Base-by-base conservation (phyloP, 2,888 invertebrate genomes). In the Miltochrista miniata region DNA sequence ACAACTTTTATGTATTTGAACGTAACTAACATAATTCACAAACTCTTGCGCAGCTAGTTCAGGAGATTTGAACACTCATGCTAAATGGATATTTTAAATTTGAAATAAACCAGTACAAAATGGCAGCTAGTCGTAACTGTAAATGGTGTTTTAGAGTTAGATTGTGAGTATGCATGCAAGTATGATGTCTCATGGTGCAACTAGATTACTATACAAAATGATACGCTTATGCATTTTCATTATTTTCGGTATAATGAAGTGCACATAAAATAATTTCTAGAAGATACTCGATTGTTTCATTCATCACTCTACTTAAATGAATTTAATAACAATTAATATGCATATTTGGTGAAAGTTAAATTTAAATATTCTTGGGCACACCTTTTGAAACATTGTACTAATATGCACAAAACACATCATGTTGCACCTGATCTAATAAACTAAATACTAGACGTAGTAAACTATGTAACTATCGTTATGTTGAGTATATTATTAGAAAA, bases 401-500 rank as follows among this genome's bases (percentile, higher is more conserved):
- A 40, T 49, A 29, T 47, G 59, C 66, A 66, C 66, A 44, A 42
- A 24, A 49, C 15, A 47, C 40, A 33, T 58, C 61, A 48, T 49
- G 51, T 57, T 54, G 54, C 64, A 63, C 51, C 50, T 44, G 45
- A 54, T 38, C 45, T 52, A 48, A 43, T 46, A 64, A 64, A 51
- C 35, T 56, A 43, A 49, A 61, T 50, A 53, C 43, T 56, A 61
- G 40, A 13, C 46, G 39, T 37, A 34, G 38, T 61, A 61, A 49
- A 53, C 42, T 43, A 45, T 40, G 10, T 45, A 45, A 30, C 11
- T 54, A 10, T 31, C 31, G 8, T 59, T 64, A 48, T 61, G 59
- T 61, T 58, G 50, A 45, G 37, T 55, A 54, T 43, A 13, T 49
- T 7, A 56, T 41, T 47, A 57, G 54, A 50, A 43, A 35, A 49